Base-by-base conservation (phyloP, 2,113 vertebrate species). In the Cyprinodon brontotheroides region DNA sequence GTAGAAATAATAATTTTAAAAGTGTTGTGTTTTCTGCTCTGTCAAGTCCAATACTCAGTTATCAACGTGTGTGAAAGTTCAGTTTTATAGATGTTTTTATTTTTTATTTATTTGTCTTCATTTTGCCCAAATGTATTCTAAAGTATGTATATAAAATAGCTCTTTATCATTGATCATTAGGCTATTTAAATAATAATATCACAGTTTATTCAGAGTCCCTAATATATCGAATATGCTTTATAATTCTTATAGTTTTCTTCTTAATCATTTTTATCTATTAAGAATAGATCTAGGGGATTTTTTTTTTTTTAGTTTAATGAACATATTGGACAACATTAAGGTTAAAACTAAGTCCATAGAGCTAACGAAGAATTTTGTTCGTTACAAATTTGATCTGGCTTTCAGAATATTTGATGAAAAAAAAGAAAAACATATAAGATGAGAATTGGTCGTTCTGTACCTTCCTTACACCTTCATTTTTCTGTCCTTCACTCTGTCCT, bases 401-500 rank as follows among this genome's bases (percentile, higher is more conserved):
- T 65, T 43, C 11, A 40, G n/a, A 77, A 82, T 72, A 66, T 76
- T 77, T 72, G 4, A 47, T 60, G 47, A 61, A 59, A 53, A 8
- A 41, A 53, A 53, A 8, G 39, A 53, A 60, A 70, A 64, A 39
- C 11, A 66, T 74, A 50, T 61, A 74, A 74, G 13, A 57, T 14
- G 43, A 78, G 77, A 66, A 22, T 29, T 82, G 76, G 74, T 75
- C 85, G 47, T 69, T 60, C 59, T 72, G 74, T 75, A 77, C 86
- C 70, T 76, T 78, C 63, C 71, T 68, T 22, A n/a, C 57, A 59
- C 82, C 68, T 79, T 77, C 57, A 7, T 74, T 84, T 76, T 79
- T 87, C 71, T 72, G 48, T 81, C 77, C 80, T 72, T 81, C 83
- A 84, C 75, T 78, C 68, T 48, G 71, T 83, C 83, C 82, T 89